Conservation (phyloP, 2,797 vertebrate species). For the Ctenochaetus hawaiiensis region DNA sequence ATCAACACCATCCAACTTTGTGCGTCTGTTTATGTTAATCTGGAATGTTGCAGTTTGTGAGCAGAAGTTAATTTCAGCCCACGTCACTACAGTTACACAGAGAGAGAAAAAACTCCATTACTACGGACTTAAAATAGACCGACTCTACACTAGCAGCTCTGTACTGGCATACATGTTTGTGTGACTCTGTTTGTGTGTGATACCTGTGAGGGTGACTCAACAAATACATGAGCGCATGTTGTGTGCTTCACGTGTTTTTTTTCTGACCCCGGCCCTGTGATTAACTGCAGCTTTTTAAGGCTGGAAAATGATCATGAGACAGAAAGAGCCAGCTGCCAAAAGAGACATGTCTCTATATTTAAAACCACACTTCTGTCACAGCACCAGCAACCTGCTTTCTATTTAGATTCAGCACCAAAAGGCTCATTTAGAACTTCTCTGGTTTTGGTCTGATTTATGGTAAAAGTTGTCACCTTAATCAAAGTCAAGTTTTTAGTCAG, state of each 20-base stretch:
- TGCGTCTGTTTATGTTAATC: too few relatives aligned
- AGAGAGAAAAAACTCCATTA: too few relatives aligned
- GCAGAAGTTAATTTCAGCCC: too few relatives aligned
- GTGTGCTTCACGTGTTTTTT: conserved; percentile 48
- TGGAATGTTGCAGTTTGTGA: too few relatives aligned
- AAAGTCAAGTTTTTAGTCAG: neutral
- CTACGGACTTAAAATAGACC: too few relatives aligned
- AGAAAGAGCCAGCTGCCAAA: conserved; percentile 53
- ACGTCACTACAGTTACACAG: too few relatives aligned
- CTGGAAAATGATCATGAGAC: conserved; percentile 55
- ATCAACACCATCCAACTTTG: too few relatives aligned
- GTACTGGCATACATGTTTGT: neutral
- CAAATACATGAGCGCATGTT: conserved; percentile 43
- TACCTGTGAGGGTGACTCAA: conserved; percentile 37
- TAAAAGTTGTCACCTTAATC: neutral
- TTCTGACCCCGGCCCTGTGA: conserved; percentile 54
- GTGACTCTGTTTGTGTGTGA: conserved; percentile 22
- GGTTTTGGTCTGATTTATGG: conserved; percentile 1
- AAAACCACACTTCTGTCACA: conserved; percentile 42
- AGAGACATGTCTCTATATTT: conserved; percentile 62
- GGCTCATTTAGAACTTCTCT: neutral
- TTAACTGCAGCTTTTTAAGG: conserved; percentile 51
- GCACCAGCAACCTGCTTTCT: conserved; percentile 30
- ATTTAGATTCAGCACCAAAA: conserved; percentile 32
- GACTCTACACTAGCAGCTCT: too few relatives aligned